Percentiles rank a stretch among this genome's conserved stretches.
phyloP scores from a whole-genome alignment of 2,888 invertebrate species.

The Galeruca laticollis region DNA sequence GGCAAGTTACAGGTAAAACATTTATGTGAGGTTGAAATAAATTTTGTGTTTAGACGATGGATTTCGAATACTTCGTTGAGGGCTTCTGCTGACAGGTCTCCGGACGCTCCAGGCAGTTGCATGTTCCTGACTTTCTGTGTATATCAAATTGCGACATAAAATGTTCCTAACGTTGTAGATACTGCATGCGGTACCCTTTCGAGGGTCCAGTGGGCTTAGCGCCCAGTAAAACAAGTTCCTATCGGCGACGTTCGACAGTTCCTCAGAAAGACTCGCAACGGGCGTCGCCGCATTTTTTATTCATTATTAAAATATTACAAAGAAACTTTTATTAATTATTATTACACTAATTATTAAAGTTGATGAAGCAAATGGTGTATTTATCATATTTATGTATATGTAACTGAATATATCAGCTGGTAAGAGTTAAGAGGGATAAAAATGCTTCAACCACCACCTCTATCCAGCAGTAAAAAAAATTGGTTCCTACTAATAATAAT shows the following conservation, averaged over 20 bases:
- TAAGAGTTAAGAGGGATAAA: constrained; percentile 59
- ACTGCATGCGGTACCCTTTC: constrained; percentile 65
- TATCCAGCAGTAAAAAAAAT: constrained; percentile 64
- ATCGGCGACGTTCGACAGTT: constrained; percentile 65
- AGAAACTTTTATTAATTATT: constrained; percentile 63
- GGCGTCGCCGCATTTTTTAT: constrained; percentile 65
- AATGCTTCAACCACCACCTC: constrained; percentile 52
- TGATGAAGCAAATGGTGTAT: constrained; percentile 68
- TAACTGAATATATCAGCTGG: constrained; percentile 66
- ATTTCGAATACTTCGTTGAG: constrained; percentile 41
- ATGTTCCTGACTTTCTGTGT: constrained; percentile 65
- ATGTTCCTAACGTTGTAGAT: constrained; percentile 68
- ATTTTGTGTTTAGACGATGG: neutral
- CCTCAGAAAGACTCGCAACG: constrained; percentile 64
- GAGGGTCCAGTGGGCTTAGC: constrained; percentile 61
- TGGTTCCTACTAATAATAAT: constrained; percentile 70
- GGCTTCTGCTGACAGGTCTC: constrained; percentile 48
- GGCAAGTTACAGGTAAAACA: too few relatives aligned
- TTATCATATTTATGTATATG: constrained; percentile 68
- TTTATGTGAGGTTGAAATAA: too few relatives aligned
- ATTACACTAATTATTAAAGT: constrained; percentile 66
- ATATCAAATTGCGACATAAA: constrained; percentile 64
- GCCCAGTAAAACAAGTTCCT: constrained; percentile 69
- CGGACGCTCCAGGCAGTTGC: constrained; percentile 48
- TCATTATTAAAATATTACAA: constrained; percentile 67